phyloP scores from a whole-genome alignment of 2,888 invertebrate genomes.

The Hyalella azteca region DNA sequence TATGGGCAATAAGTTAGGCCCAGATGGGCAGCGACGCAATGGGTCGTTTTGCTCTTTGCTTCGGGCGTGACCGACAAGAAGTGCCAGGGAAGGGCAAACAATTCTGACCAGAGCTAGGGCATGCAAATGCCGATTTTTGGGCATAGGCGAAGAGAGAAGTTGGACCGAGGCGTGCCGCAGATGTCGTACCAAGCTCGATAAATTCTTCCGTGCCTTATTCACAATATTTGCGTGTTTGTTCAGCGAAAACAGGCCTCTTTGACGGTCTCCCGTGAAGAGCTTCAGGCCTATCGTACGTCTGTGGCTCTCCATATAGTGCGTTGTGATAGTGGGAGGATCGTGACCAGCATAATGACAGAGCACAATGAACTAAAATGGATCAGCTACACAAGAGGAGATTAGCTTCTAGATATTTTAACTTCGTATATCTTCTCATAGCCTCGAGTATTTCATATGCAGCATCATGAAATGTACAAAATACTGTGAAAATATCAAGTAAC shows the following conservation, averaged over 20 bases:
- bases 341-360: no score
- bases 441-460: no score
- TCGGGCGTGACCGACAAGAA: slow-evolving; percentile 27
- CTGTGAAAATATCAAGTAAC: no score
- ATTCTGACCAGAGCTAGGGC: slow-evolving; percentile 30
- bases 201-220: slow-evolving; percentile 12
- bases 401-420: no score
- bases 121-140: slow-evolving; percentile 10
- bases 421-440: no score
- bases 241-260: slow-evolving; percentile 3
- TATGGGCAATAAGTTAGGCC: slow-evolving; percentile 23
- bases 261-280: background rate
- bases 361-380: no score
- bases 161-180: slow-evolving; percentile 20
- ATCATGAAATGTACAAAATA: no score
- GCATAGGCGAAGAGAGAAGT: background rate
- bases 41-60: slow-evolving; percentile 21
- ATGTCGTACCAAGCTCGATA: slow-evolving; percentile 12
- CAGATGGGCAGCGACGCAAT: slow-evolving; percentile 30
- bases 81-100: slow-evolving; percentile 32
- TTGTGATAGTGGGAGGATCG: no score
- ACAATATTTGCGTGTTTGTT: slow-evolving; percentile 30
- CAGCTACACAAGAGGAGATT: no score
- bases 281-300: background rate
- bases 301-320: background rate